These are phyloP conservation scores for Rhipidura dahli DNA, from an alignment of 2,113 vertebrate genomes.

Conservation along the genomic window DNA sequence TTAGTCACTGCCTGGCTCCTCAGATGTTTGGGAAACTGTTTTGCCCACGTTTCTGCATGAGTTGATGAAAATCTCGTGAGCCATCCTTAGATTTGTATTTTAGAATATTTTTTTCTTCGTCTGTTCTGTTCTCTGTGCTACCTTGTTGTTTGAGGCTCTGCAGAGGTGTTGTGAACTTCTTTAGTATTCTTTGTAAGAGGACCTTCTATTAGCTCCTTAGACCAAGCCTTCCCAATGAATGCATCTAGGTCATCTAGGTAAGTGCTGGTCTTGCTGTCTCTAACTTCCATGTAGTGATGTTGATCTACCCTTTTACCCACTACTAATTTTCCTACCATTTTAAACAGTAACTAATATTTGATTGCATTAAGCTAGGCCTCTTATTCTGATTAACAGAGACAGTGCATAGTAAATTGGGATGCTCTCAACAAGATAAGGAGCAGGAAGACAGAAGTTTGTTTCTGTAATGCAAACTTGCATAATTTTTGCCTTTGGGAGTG, in stretches of 20 bases:
- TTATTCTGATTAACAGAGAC: background rate
- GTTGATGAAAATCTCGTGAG: background rate
- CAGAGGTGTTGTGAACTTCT: background rate
- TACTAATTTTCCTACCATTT: background rate
- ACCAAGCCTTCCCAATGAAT: background rate
- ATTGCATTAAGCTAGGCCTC: background rate
- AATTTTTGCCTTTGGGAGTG: background rate
- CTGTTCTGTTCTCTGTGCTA: background rate
- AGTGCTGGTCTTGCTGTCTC: background rate
- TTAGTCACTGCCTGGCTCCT: background rate
- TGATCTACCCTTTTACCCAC: background rate
- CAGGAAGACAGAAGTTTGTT: background rate
- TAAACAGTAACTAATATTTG: background rate
- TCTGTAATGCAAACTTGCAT: background rate
- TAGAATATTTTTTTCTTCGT: background rate
- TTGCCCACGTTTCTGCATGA: fast-evolving
- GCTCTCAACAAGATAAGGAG: background rate
- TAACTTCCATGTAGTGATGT: background rate
- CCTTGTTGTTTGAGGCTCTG: background rate
- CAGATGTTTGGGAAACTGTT: background rate
- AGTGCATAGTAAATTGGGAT: background rate
- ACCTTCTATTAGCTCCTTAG: background rate
- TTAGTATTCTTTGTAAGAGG: background rate
- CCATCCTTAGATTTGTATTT: background rate
- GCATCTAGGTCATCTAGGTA: fast-evolving